Percentiles rank a stretch among this genome's conserved stretches.
Evolutionary conservation across 2,797 vertebrate genomes (phyloP).

Genomic region (Neostethus bicornis): DNA sequence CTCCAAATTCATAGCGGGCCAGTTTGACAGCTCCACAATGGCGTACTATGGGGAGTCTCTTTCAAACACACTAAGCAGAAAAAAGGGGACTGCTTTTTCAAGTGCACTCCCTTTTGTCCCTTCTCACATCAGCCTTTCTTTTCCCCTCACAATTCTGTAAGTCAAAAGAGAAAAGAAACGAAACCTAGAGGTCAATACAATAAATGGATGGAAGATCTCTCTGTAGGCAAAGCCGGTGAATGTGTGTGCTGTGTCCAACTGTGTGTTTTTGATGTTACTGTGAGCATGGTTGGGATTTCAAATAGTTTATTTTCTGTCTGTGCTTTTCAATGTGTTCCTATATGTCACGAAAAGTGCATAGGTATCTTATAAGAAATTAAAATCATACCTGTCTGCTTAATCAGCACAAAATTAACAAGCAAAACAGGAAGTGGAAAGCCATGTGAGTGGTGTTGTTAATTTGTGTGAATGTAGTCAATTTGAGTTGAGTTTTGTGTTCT

Average conservation of each 20-base stretch:
- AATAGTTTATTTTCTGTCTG: slow-evolving; percentile 53
- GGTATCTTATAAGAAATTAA: slow-evolving; percentile 74
- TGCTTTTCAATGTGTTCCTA: slow-evolving; percentile 32
- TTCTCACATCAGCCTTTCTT: slow-evolving; percentile 35
- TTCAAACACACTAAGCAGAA: slow-evolving; percentile 67
- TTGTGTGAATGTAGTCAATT: slow-evolving; percentile 69
- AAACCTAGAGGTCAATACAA: slow-evolving; percentile 53
- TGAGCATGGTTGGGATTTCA: slow-evolving; percentile 23
- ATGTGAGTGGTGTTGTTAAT: slow-evolving; percentile 13
- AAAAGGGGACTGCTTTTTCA: slow-evolving; percentile 76
- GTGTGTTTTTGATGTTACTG: slow-evolving; percentile 12
- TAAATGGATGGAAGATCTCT: slow-evolving; percentile 53
- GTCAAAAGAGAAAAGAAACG: slow-evolving; percentile 58
- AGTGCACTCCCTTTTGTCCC: slow-evolving; percentile 67
- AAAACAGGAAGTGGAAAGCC: slow-evolving; percentile 17
- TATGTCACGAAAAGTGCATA: slow-evolving; percentile 56
- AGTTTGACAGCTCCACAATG: slow-evolving; percentile 78
- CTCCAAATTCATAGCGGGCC: slow-evolving; percentile 74
- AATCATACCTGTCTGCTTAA: slow-evolving; percentile 63
- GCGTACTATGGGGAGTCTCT: slow-evolving; percentile 66
- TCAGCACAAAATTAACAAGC: slow-evolving; percentile 56
- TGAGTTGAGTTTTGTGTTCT: too few species aligned
- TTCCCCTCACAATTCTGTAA: slow-evolving; percentile 42
- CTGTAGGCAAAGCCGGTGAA: slow-evolving; percentile 9
- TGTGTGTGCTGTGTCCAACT: slow-evolving; percentile 12